Evolutionary conservation across 2,888 invertebrate genomes (phyloP), one percentile per base, ranked within the genome.

Genomic region (Cybosia mesomella): DNA sequence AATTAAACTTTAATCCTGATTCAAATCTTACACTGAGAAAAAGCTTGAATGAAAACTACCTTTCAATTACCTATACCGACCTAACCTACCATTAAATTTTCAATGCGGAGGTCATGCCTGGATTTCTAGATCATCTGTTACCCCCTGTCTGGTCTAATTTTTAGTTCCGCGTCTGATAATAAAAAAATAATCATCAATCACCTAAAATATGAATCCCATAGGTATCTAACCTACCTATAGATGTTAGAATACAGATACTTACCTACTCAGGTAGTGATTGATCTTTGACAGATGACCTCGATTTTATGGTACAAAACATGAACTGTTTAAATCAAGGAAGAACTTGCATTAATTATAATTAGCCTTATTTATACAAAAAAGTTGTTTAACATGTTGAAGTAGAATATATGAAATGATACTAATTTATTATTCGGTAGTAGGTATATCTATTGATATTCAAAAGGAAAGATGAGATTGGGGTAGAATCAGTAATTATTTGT

Each of bases 291-390:
- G 34, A 36, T 7, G 18, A 43, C 43, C 18, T 15, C 43, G 43
- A 43, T 7, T 18, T 43, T 43, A 43, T 15, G 43, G 36, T 36
- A 36, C 43, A 43, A 7, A 18, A 43, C 39, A 43, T 39, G 36
- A 36, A 39, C 39, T 39, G 39, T 13, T 39, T 43, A 18, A 82
- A 81, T 78, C 79, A 79, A 74, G 79, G 72, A 73, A 71, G 80
- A 77, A 85, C 82, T 85, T 85, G 83, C 83, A 86, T 73, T 84
- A 82, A 77, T 75, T 66, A 10, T 71, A 69, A 72, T 24, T 61
- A 39, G 69, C 15, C 57, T 24, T 64, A 63, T 43, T 39, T 65
- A 64, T 61, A 64, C 32, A 28, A 43, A 55, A 24, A 28, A 10
- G 2, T 64, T 64, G 21, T 34, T 4, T 24, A 15, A 24, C 21